Percentiles rank a stretch among this genome's conserved stretches.
Evolutionary conservation across 2,888 invertebrate species (phyloP).

Genomic region (Pollenia amentaria): DNA sequence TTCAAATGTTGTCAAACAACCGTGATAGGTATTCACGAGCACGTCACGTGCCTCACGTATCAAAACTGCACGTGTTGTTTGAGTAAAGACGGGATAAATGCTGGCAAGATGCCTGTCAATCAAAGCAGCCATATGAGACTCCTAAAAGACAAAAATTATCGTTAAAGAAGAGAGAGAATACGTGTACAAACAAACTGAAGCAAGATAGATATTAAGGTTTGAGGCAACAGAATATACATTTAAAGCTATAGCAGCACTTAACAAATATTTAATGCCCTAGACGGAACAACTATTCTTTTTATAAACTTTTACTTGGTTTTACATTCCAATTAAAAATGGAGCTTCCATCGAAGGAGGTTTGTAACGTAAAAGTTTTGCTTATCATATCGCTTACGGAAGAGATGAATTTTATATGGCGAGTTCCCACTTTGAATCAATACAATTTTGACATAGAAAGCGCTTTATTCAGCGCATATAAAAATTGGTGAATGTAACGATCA

Average conservation of each 20-base stretch:
- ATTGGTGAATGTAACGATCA: too few relatives aligned
- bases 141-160: slow-evolving; percentile 71
- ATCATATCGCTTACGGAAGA: too few relatives aligned
- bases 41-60: slow-evolving; percentile 89
- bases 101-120: slow-evolving; percentile 88
- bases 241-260: neutral
- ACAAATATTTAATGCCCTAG: too few relatives aligned
- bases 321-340: too few relatives aligned
- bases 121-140: slow-evolving; percentile 81
- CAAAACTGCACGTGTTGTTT: slow-evolving; percentile 86
- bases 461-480: too few relatives aligned
- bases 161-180: slow-evolving; percentile 27
- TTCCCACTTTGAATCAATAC: too few relatives aligned
- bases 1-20: slow-evolving; percentile 87
- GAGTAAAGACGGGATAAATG: slow-evolving; percentile 87
- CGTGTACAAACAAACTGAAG: slow-evolving; percentile 20
- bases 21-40: slow-evolving; percentile 88
- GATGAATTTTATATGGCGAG: too few relatives aligned
- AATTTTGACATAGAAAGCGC: too few relatives aligned
- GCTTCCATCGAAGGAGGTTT: too few relatives aligned
- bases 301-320: too few relatives aligned
- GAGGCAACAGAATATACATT: neutral
- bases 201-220: slow-evolving; percentile 11
- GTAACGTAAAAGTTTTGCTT: too few relatives aligned
- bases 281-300: too few relatives aligned